Conservation (phyloP, 2,113 vertebrate genomes). For the Myxocyprinus asiaticus region DNA sequence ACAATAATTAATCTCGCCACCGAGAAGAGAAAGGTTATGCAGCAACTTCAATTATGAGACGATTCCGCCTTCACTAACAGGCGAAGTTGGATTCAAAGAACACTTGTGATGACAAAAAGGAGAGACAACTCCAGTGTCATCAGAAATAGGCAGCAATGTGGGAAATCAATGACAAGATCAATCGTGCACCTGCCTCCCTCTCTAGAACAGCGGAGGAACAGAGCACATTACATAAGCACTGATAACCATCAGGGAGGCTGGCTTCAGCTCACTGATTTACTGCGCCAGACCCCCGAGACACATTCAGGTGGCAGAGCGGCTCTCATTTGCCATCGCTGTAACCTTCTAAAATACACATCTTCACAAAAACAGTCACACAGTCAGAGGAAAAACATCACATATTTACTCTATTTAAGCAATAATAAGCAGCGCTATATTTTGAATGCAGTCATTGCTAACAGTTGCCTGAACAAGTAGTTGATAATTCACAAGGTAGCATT, state of each 20-base stretch:
- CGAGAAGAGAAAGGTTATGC: constrained; percentile 36
- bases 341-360: constrained; percentile 38
- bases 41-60: constrained; percentile 45
- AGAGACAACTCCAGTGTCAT: constrained; percentile 49
- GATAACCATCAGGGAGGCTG: constrained; percentile 50
- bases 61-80: constrained; percentile 43
- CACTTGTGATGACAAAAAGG: constrained; percentile 55
- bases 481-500: too few species aligned
- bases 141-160: constrained; percentile 55
- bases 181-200: constrained; percentile 47
- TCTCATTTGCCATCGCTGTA: constrained; percentile 17
- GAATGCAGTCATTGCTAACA: too few species aligned
- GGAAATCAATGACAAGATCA: constrained; percentile 59
- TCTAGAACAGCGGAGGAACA: constrained; percentile 28
- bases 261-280: constrained; percentile 40
- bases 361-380: not conserved
- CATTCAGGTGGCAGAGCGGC: constrained; percentile 8
- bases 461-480: too few species aligned
- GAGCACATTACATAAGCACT: constrained; percentile 38
- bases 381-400: not conserved
- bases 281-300: constrained; percentile 35
- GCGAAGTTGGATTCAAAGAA: constrained; percentile 47
- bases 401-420: not conserved
- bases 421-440: not conserved
- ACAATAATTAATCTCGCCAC: constrained; percentile 53